Percentiles rank a stretch among this genome's conserved stretches.
These are phyloP conservation scores for Vanessa cardui DNA, from an alignment of 2,888 invertebrate genomes.

Conservation along the genomic window DNA sequence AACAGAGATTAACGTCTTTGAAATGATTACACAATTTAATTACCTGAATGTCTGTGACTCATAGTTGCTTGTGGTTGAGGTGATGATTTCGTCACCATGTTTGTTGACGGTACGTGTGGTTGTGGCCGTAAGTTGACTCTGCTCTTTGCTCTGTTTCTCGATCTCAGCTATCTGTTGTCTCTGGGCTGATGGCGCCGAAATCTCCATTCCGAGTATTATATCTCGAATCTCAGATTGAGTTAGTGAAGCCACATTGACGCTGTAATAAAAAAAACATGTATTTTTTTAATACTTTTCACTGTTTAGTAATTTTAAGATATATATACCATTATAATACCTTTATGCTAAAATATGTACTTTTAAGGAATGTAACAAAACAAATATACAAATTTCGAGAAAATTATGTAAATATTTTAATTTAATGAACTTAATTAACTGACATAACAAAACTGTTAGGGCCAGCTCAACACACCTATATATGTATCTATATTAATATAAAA, in stretches of 20 bases:
- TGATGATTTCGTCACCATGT: conserved; percentile 99
- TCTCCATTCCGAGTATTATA: conserved; percentile 99
- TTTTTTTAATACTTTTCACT: too few species aligned
- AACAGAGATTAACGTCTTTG: too few species aligned
- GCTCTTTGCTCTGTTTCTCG: conserved; percentile 99
- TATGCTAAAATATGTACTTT: too few species aligned
- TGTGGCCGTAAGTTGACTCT: conserved; percentile 98
- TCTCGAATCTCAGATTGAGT: conserved; percentile 99
- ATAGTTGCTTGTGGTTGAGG: conserved; percentile 99
- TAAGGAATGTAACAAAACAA: too few species aligned
- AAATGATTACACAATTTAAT: not conserved
- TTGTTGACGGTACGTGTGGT: conserved; percentile 99
- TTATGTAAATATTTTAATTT: too few species aligned
- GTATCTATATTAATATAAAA: too few species aligned
- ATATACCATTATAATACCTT: too few species aligned
- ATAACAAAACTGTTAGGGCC: too few species aligned
- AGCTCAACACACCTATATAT: too few species aligned
- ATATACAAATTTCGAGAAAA: too few species aligned
- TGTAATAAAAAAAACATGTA: conserved; percentile 50
- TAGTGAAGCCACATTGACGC: conserved; percentile 98
- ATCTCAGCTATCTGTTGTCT: conserved; percentile 99
- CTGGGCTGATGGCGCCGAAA: conserved; percentile 99
- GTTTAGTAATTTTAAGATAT: too few species aligned
- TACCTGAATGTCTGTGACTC: conserved; percentile 97
- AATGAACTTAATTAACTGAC: too few species aligned